phyloP scores from a whole-genome alignment of 2,797 vertebrate genomes.

The Platalea minor region DNA sequence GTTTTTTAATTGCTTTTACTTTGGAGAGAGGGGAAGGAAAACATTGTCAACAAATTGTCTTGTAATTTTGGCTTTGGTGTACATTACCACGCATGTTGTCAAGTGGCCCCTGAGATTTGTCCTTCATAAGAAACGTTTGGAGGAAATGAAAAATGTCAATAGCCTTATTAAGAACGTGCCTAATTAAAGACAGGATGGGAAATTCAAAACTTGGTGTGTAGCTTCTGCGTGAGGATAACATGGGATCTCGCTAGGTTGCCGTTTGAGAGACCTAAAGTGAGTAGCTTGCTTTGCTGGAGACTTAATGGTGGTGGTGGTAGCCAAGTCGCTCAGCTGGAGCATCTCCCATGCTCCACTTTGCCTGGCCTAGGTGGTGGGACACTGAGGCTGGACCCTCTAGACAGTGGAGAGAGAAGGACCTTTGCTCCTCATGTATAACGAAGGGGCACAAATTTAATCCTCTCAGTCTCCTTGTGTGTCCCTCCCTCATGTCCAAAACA shows the following conservation, averaged over 20 bases:
- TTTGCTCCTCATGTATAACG: fast-evolving
- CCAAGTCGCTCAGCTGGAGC: background rate
- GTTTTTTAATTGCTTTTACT: background rate
- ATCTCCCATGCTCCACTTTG: background rate
- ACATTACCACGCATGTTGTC: fast-evolving
- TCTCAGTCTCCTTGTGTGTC: background rate
- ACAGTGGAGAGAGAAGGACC: background rate
- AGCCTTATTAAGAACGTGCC: background rate
- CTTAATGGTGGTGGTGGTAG: fast-evolving
- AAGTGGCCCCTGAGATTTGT: background rate
- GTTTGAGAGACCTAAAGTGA: background rate
- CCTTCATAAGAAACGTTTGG: background rate
- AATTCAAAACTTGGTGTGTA: background rate
- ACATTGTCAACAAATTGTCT: background rate
- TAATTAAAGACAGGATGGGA: background rate
- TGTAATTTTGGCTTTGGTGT: background rate
- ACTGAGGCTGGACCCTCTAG: background rate
- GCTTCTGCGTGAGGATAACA: background rate
- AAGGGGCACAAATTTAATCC: background rate
- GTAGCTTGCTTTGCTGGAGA: background rate
- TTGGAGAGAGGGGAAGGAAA: background rate
- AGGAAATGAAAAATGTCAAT: background rate
- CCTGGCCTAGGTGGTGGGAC: background rate
- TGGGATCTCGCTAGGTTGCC: fast-evolving
- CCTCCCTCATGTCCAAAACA: background rate